A percentile compares a stretch with the other conserved stretches of the same genome.
Evolutionary conservation across 2,797 vertebrate species (phyloP).

Genomic region (Peromyscus eremicus): DNA sequence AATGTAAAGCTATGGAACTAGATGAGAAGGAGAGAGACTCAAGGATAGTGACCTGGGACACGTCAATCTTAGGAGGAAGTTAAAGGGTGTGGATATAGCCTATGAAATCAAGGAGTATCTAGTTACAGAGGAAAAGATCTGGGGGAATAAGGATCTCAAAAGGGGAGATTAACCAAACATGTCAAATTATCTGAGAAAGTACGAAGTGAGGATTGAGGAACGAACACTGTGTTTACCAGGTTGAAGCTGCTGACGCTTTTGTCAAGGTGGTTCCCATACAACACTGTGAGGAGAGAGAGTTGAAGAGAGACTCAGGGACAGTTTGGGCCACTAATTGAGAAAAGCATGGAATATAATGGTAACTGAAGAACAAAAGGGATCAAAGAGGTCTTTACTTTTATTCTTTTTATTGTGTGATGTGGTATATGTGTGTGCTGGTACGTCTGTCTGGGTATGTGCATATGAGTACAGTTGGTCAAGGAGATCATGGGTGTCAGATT

Average conservation of each 20-base stretch:
- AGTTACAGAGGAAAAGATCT: not conserved
- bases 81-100: not conserved
- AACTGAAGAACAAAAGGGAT: not conserved
- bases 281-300: no score
- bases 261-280: not conserved
- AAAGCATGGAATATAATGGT: not conserved
- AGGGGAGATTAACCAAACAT: not conserved
- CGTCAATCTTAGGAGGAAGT: not conserved
- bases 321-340: not conserved
- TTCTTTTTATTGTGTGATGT: not conserved
- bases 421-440: not conserved
- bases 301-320: not conserved
- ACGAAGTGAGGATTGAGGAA: not conserved
- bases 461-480: not conserved
- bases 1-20: not conserved
- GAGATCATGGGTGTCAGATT: not conserved
- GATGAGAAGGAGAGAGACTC: not conserved
- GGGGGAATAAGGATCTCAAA: not conserved
- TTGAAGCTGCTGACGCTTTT: not conserved
- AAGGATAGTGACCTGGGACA: not conserved
- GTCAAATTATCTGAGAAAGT: not conserved
- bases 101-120: not conserved
- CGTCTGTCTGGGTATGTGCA: not conserved
- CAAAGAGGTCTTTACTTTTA: not conserved
- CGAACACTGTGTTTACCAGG: not conserved